Evolutionary conservation across 1,140 invertebrate genomes (phyloP), one percentile per base, ranked within the genome.

Genomic region (Euwallacea similis): DNA sequence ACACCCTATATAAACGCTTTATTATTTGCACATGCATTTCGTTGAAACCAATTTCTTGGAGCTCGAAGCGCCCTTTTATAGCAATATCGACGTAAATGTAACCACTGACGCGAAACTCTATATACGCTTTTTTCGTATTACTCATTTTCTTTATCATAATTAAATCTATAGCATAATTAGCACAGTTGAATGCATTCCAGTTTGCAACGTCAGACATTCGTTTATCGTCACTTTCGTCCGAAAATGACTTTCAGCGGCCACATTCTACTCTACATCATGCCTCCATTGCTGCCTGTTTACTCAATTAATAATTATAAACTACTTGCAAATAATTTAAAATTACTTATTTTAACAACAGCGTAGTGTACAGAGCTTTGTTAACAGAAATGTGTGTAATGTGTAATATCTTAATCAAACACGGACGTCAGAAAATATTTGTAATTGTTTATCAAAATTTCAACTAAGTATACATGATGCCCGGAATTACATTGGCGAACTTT

Each of bases 291-390:
- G 4, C 4, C 21, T 33, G 21, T 61, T 61, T 61, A 42, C 33
- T 42, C 42, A 9, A 43, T 61, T 61, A 61, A n/a, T n/a, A n/a
- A 61, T 61, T 61, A 61, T 21, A 61, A 11, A 61, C 33, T 41
- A 61, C 59, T 61, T 61, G 59, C 59, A 43, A 61, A 61, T 16
- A 11, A 41, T 58, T 58, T 58, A 16, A 58, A 58, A 50, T 50
- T 50, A 50, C 13, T 11, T 50, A 50, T 13, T 50, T 50, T 13
- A 10, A 50, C 46, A 50, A 58, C 21, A 15, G 9, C n/a, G 55
- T 10, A 10, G 16, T 7, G 16, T 58, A 58, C 46, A 11, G 6
- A 2, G 0, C 13, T 2, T 50, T 50, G 46, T 50, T 50, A 50
- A 50, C 46, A 50, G 46, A 50, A 50, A 50, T 10, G 9, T 2